Evolutionary conservation across 2,888 invertebrate genomes (phyloP).

Genomic region (Lasiommata megera): DNA sequence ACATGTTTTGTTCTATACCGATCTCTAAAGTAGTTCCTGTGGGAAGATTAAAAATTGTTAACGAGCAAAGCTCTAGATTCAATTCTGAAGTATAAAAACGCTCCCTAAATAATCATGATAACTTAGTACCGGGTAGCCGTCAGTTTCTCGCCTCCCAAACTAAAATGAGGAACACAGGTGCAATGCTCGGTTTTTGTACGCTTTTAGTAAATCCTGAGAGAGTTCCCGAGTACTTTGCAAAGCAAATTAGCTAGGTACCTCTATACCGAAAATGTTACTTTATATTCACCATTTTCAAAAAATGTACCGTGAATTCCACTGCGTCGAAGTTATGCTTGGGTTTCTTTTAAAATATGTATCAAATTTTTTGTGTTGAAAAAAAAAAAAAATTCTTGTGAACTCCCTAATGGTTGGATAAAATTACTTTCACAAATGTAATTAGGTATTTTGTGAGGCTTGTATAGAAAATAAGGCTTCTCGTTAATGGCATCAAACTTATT

Average conservation of each 20-base stretch:
- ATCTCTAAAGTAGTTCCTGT: too few relatives aligned
- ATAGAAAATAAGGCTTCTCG: background rate
- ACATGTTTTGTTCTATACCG: too few relatives aligned
- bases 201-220: slow-evolving; percentile 29
- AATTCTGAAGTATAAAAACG: background rate
- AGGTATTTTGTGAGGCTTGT: background rate
- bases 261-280: slow-evolving; percentile 28
- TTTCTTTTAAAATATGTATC: slow-evolving; percentile 16
- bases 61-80: too few relatives aligned
- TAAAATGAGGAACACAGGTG: slow-evolving; percentile 19
- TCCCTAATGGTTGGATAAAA: slow-evolving; percentile 3
- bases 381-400: background rate
- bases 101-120: background rate
- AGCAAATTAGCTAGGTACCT: slow-evolving; percentile 32
- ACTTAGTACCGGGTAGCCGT: background rate
- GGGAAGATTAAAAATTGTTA: too few relatives aligned
- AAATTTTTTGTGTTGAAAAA: slow-evolving; percentile 7
- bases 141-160: slow-evolving; percentile 2
- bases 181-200: slow-evolving; percentile 27
- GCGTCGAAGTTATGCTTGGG: slow-evolving; percentile 10
- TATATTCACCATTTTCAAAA: slow-evolving; percentile 28
- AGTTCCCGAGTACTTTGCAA: slow-evolving; percentile 32
- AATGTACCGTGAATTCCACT: slow-evolving; percentile 29
- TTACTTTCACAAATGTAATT: background rate
- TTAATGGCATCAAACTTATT: too few relatives aligned